Evolutionary conservation across 2,113 vertebrate genomes (phyloP).

Genomic region (Casuarius casuarius): DNA sequence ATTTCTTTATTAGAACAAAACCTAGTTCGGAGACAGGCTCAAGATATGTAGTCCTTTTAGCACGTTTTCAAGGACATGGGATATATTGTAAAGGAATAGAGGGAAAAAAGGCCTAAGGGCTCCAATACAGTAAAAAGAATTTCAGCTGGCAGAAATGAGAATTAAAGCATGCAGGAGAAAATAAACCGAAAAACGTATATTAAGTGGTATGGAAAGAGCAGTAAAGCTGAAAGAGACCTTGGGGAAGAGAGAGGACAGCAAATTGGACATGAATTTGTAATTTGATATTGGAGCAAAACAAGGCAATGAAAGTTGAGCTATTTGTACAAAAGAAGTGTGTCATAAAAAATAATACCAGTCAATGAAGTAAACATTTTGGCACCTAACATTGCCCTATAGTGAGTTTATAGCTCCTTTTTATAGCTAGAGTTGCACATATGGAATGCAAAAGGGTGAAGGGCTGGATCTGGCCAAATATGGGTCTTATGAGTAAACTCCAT

Average conservation of each 20-base stretch:
- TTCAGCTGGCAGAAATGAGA: slow-evolving; percentile 24
- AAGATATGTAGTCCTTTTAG: slow-evolving; percentile 3
- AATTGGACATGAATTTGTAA: slow-evolving; percentile 47
- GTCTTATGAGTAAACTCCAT: not conserved
- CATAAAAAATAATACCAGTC: not conserved
- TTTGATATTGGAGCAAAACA: not conserved
- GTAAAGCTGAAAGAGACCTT: slow-evolving; percentile 32
- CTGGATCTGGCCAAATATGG: not conserved
- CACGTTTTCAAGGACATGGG: not conserved
- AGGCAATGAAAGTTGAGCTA: not conserved
- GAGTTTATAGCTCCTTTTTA: not conserved
- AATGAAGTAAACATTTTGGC: not conserved
- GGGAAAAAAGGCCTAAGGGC: not conserved
- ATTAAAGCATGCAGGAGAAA: slow-evolving; percentile 32
- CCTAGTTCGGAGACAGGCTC: not conserved
- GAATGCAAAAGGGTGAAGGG: not conserved
- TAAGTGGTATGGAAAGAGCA: slow-evolving; percentile 18
- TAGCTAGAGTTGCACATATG: not conserved
- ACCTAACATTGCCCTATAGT: not conserved
- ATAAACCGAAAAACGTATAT: slow-evolving; percentile 21
- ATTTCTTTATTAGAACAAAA: not conserved
- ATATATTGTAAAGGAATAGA: not conserved
- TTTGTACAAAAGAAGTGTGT: not conserved
- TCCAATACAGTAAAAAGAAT: not conserved
- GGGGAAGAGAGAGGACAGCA: slow-evolving; percentile 29